Base-by-base conservation (phyloP, 2,888 invertebrate species). In the Cataglyphis albicans region DNA sequence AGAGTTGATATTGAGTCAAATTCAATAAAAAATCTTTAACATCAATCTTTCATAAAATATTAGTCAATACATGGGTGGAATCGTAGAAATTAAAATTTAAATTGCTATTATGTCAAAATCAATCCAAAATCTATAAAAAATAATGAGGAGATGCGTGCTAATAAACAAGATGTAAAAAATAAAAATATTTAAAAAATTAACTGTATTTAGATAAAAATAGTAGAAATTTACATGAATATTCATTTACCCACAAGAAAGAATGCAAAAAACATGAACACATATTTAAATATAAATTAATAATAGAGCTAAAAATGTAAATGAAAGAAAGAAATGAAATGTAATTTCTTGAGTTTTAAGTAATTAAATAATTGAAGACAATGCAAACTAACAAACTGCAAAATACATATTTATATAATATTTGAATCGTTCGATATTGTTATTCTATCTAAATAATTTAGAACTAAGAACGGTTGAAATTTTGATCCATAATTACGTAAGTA, bases 401-500 rank as follows among this genome's bases (percentile, higher is more conserved):
- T 29, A 18, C 15, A 44, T 52, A 15, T 52, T 2, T n/a, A 10
- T 38, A 15, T 41, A 29, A 29, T 59, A 18, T 48, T 52, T 32
- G 6, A 52, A 38, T 35, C 35, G 35, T 35, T 35, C 35, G 35
- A 35, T 29, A 81, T 80, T 2, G 12, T 41, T 48, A 25, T 83
- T 44, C 32, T 35, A 82, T 41, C n/a, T 35, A 81, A 82, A 85
- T 25, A 52, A 52, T 52, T n/a, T 52, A 52, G n/a, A n/a, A n/a
- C 18, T 52, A 52, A 52, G 55, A 52, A 32, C 68, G 29, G 84
- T 84, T 86, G 74, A 74, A 84, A 85, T 72, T 84, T 48, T 78
- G 64, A 63, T 65, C 61, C 10, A 9, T 74, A 52, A 88, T 87
- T 25, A 67, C 52, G 55, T 83, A 89, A 83, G 83, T 81, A 84